These are phyloP conservation scores for Florisuga fusca DNA, from an alignment of 2,797 vertebrate genomes.

Conservation along the genomic window DNA sequence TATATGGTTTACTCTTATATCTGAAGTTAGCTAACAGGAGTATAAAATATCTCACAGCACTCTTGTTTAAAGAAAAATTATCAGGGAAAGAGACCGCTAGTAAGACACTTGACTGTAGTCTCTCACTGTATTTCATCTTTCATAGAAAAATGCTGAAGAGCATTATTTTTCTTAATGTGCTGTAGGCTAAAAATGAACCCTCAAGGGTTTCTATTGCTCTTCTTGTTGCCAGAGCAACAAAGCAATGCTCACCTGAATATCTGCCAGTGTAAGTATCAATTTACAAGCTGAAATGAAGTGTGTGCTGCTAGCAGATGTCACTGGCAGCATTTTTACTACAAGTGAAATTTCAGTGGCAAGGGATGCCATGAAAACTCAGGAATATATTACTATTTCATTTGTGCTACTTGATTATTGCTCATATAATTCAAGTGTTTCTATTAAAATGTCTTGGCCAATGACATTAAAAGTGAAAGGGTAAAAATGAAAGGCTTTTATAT, in stretches of 20 bases:
- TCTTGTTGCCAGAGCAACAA: constrained; percentile 70
- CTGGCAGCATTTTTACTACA: not conserved
- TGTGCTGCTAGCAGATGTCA: not conserved
- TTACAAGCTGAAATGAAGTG: constrained; percentile 40
- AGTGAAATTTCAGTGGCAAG: constrained; percentile 3
- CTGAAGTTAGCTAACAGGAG: not conserved
- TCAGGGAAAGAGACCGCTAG: not conserved
- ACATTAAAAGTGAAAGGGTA: constrained; percentile 22
- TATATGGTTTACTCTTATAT: not conserved
- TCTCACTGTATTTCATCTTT: not conserved
- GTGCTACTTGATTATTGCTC: constrained; percentile 33
- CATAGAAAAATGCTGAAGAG: not conserved
- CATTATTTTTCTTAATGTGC: constrained; percentile 40
- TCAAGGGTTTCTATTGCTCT: constrained; percentile 1
- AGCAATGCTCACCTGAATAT: constrained; percentile 48
- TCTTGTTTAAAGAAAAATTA: not conserved
- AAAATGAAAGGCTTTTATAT: not conserved
- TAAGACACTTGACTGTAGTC: not conserved
- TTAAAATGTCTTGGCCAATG: constrained; percentile 12
- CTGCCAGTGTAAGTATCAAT: constrained; percentile 38
- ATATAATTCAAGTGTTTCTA: constrained; percentile 42
- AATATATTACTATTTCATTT: not conserved
- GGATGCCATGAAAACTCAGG: not conserved
- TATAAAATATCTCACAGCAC: not conserved
- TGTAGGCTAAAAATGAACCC: constrained; percentile 47